These are phyloP conservation scores for Setophaga petechia DNA, from an alignment of 2,113 vertebrate genomes.

Conservation along the genomic window DNA sequence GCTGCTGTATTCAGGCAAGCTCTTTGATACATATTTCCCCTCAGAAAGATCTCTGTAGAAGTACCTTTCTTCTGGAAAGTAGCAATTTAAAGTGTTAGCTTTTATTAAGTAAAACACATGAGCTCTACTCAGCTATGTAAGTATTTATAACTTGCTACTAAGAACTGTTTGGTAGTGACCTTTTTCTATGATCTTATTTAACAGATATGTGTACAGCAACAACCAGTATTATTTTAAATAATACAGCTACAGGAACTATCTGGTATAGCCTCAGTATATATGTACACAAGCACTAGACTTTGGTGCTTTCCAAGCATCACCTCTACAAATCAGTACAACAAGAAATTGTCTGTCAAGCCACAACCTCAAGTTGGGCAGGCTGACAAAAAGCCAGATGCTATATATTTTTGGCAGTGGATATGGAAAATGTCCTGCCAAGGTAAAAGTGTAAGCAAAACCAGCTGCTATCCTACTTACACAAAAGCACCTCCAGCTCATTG, in stretches of 20 bases:
- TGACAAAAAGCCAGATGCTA: slow-evolving; percentile 26
- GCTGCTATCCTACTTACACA: slow-evolving; percentile 40
- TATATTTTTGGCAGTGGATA: slow-evolving; percentile 25
- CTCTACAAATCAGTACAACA: not conserved
- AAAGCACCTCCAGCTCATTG: slow-evolving; percentile 45
- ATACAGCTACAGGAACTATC: not conserved
- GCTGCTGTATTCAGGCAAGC: not conserved
- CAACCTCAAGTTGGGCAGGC: not conserved
- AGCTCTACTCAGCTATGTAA: not conserved
- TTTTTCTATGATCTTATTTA: not conserved
- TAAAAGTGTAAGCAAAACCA: slow-evolving; percentile 53
- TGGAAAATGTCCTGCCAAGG: slow-evolving; percentile 59
- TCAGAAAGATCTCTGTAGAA: not conserved
- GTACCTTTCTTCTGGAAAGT: not conserved
- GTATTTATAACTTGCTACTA: not conserved
- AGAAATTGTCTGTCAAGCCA: not conserved
- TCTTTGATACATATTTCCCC: not conserved
- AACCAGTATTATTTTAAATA: not conserved
- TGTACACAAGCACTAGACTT: not conserved
- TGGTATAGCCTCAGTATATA: not conserved
- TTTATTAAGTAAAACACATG: not conserved
- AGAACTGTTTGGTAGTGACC: not conserved
- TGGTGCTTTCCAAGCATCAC: not conserved
- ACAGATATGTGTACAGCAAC: not conserved
- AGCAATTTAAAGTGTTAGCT: not conserved